Percentiles rank a stretch among this genome's conserved stretches.
Evolutionary conservation across 2,113 vertebrate species (phyloP).

Genomic region (Macrotis lagotis): DNA sequence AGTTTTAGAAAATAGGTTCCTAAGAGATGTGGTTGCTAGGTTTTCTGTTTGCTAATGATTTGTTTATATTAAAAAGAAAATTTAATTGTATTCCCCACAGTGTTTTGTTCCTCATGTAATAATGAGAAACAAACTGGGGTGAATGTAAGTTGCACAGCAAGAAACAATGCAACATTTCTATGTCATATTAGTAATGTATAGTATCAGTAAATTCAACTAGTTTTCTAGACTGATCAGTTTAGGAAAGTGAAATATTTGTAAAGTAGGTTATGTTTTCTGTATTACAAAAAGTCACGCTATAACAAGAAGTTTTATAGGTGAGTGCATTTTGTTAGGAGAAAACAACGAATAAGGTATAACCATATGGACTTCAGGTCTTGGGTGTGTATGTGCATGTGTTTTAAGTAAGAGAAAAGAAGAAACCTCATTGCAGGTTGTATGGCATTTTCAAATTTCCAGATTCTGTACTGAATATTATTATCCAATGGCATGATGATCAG

Average conservation of each 20-base stretch:
- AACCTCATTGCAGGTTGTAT: not conserved
- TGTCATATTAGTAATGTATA: not conserved
- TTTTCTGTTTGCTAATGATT: conserved; percentile 39
- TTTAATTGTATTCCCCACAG: conserved; percentile 58
- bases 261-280: not conserved
- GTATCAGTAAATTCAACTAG: not conserved
- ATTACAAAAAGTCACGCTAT: not conserved
- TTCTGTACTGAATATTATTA: not conserved
- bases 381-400: not conserved
- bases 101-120: conserved; percentile 14
- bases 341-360: not conserved
- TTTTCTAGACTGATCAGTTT: not conserved
- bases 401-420: not conserved
- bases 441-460: not conserved
- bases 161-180: not conserved
- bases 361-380: not conserved
- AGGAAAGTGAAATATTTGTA: not conserved
- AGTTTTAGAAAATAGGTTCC: conserved; percentile 20
- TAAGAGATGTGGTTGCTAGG: conserved; percentile 56
- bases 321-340: not conserved
- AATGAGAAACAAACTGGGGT: conserved; percentile 13
- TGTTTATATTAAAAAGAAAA: conserved; percentile 66
- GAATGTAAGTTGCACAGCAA: conserved; percentile 6
- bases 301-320: not conserved
- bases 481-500: not conserved